phyloP scores from a whole-genome alignment of 2,113 vertebrate species.

The Pelmatolapia mariae region DNA sequence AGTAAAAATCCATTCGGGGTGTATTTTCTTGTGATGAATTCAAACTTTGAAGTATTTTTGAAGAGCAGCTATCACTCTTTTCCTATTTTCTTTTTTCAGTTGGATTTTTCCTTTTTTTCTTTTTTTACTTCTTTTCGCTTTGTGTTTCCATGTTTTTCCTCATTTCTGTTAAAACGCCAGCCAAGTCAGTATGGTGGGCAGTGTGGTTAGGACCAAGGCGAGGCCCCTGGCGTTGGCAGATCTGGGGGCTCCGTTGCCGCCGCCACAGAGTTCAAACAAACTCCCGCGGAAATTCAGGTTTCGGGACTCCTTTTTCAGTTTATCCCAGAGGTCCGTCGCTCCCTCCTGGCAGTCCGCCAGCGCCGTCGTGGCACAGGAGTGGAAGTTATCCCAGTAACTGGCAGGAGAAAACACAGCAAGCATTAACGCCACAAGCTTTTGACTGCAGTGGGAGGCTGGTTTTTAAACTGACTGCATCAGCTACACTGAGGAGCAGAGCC shows the following conservation, averaged over 20 bases:
- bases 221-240: conserved; percentile 59
- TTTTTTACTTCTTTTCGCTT: background rate
- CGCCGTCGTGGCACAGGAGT: conserved; percentile 90
- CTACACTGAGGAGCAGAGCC: conserved; percentile 3
- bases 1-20: conserved; percentile 60
- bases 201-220: conserved; percentile 75
- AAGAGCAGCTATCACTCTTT: conserved; percentile 47
- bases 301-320: conserved; percentile 94
- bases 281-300: conserved; percentile 95
- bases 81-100: conserved; percentile 55
- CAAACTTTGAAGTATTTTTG: conserved; percentile 25
- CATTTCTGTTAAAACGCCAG: conserved; percentile 78
- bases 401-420: conserved; percentile 23
- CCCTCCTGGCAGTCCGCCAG: conserved; percentile 98
- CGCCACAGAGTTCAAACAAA: conserved; percentile 94
- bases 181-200: conserved; percentile 84
- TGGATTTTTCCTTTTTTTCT: conserved; percentile 21
- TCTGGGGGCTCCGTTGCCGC: conserved; percentile 76
- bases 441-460: conserved; percentile 14
- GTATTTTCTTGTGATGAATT: conserved; percentile 45
- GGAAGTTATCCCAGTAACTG: conserved; percentile 98
- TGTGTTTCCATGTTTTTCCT: background rate
- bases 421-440: conserved; percentile 13
- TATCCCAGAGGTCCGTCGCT: conserved; percentile 95
- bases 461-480: background rate